Percentiles rank a stretch among this genome's conserved stretches.
Conservation (phyloP, 2,113 vertebrate species). For the Gobius niger region DNA sequence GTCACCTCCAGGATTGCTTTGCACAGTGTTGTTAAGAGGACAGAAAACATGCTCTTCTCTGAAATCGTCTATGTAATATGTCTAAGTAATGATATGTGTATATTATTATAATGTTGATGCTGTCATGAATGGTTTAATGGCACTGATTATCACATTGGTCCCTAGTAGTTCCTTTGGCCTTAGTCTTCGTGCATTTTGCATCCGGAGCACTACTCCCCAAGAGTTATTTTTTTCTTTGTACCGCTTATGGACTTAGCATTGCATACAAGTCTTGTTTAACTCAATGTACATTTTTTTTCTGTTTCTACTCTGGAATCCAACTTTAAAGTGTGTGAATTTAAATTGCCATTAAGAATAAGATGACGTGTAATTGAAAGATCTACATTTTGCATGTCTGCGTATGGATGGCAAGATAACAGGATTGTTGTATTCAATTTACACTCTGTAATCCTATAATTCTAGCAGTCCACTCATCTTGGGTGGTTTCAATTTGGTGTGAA, state of each 20-base stretch:
- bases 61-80: slow-evolving; percentile 22
- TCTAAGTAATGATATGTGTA: slow-evolving; percentile 1
- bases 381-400: not conserved
- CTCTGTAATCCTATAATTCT: not conserved
- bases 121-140: too few relatives aligned
- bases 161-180: not conserved
- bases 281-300: not conserved
- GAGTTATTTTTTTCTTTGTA: not conserved
- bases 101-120: too few relatives aligned
- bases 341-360: not conserved
- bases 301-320: not conserved
- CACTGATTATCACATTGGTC: not conserved
- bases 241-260: not conserved
- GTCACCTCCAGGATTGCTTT: slow-evolving; percentile 10
- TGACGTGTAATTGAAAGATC: not conserved
- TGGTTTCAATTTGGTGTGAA: not conserved
- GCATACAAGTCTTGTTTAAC: not conserved
- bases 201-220: slow-evolving; percentile 32
- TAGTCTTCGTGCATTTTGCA: slow-evolving; percentile 25
- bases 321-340: not conserved
- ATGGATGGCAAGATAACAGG: too few relatives aligned
- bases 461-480: not conserved
- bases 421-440: not conserved
- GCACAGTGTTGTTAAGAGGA: slow-evolving; percentile 14
- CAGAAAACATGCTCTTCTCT: slow-evolving; percentile 18